Base-by-base conservation (phyloP, 2,888 invertebrate genomes). In the Lepidocyrtoides sp. region DNA sequence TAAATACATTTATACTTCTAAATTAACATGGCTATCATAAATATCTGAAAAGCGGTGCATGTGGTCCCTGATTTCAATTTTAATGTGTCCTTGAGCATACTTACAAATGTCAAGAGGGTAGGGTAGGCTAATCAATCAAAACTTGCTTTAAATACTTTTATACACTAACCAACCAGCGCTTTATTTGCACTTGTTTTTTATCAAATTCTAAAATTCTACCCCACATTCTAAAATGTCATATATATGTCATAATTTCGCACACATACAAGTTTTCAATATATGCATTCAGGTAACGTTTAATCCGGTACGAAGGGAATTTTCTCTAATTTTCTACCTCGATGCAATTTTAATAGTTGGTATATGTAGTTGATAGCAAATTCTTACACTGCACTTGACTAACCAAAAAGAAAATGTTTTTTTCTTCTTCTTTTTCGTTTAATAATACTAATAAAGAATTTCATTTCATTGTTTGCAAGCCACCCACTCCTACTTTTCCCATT, bases 401-500 rank as follows among this genome's bases (percentile, higher is more conserved):
- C n/a, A n/a, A n/a, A n/a, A n/a, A n/a, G n/a, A n/a, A 51, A 51
- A 51, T 2, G 51, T 51, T 51, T 51, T 2, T 51, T 5, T 14
- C 51, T 51, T 51, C 14, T 51, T 51, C 51, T 51, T 8, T 2
- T 51, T 14, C 14, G 2, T 14, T n/a, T 51, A 2, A 51, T 14
- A 51, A 51, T 8, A 51, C 41, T 41, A 41, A 57, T 12, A 63
- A 63, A 29, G 29, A 63, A 63, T 63, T 57, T 10, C 29, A 63
- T 63, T 63, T 26, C 17, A 57, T 63, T 63, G 63, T 63, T 63
- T 29, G 17, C 12, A 10, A 7, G 12, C 63, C 14, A 29, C 10
- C 63, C 63, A 63, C 63, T 63, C 29, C 63, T 14, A 63, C 63
- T 63, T 63, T 63, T 63, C 63, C 63, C 63, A 26, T 26, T 29